phyloP scores from a whole-genome alignment of 2,113 vertebrate genomes.

The Centropus unirufus region DNA sequence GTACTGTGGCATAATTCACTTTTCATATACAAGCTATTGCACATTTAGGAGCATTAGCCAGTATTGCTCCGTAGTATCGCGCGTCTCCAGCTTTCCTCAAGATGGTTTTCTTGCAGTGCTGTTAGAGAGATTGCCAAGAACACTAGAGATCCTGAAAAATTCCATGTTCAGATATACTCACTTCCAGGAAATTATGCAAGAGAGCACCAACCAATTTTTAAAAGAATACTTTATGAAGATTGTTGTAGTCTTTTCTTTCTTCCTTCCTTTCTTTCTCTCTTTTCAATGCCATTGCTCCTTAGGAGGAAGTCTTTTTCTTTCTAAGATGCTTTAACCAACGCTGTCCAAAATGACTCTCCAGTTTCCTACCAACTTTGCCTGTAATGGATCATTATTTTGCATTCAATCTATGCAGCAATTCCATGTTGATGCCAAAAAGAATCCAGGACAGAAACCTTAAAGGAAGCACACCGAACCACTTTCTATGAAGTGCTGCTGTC shows the following conservation, averaged over 20 bases:
- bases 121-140: conserved; percentile 53
- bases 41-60: conserved; percentile 81
- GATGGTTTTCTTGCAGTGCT: conserved; percentile 31
- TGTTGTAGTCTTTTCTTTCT: conserved; percentile 43
- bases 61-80: conserved; percentile 78
- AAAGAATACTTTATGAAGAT: conserved; percentile 67
- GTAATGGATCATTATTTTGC: not conserved
- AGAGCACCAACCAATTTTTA: conserved; percentile 71
- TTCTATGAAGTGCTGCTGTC: conserved; percentile 83
- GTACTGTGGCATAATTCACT: conserved; percentile 72
- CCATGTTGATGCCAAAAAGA: not conserved
- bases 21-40: conserved; percentile 85
- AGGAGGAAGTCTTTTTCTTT: conserved; percentile 78
- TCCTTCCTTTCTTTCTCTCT: conserved; percentile 47
- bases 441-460: conserved; percentile 64
- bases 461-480: conserved; percentile 93
- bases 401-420: conserved; percentile 10
- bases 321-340: conserved; percentile 68
- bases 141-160: conserved; percentile 68
- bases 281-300: conserved; percentile 71
- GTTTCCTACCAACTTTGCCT: conserved; percentile 11
- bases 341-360: conserved; percentile 20
- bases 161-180: conserved; percentile 53
- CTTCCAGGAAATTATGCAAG: conserved; percentile 73
- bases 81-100: conserved; percentile 76